These are phyloP conservation scores for Drosophila truncata DNA, from an alignment of 1,140 invertebrate genomes.

Conservation along the genomic window DNA sequence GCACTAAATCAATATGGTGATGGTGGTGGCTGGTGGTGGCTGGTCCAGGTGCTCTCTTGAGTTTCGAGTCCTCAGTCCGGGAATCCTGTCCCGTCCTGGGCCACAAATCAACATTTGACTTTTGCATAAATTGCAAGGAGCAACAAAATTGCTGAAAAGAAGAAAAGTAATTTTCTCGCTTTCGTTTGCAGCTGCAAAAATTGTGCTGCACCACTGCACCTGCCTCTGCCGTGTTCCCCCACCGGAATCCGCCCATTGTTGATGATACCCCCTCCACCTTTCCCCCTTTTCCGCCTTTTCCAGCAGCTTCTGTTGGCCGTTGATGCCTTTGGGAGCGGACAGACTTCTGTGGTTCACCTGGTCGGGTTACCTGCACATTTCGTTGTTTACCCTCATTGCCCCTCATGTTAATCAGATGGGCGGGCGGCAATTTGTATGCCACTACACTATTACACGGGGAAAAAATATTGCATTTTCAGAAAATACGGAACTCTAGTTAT, in stretches of 20 bases:
- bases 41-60: constrained; percentile 3
- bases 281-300: constrained; percentile 11
- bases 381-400: constrained; percentile 61
- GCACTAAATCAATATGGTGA: constrained; percentile 76
- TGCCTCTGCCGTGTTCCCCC: background rate
- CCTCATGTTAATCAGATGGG: constrained; percentile 59
- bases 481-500: fast-evolving
- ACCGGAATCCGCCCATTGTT: constrained; percentile 38
- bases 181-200: constrained; percentile 71
- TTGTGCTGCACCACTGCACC: constrained; percentile 24
- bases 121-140: constrained; percentile 82
- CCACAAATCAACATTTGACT: constrained; percentile 83
- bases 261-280: constrained; percentile 37
- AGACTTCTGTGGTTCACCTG: constrained; percentile 36
- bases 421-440: constrained; percentile 44
- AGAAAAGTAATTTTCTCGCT: constrained; percentile 80
- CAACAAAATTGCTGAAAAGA: constrained; percentile 75
- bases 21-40: constrained; percentile 27
- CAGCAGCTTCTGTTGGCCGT: constrained; percentile 25
- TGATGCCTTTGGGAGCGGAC: constrained; percentile 38
- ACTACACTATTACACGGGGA: constrained; percentile 6
- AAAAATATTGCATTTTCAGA: background rate
- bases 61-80: constrained; percentile 1
- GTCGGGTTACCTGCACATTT: constrained; percentile 62
- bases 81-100: constrained; percentile 21